A percentile compares a stretch with the other conserved stretches of the same genome.
Conservation (phyloP, 2,888 invertebrate genomes). For the Rosalia funebris region DNA sequence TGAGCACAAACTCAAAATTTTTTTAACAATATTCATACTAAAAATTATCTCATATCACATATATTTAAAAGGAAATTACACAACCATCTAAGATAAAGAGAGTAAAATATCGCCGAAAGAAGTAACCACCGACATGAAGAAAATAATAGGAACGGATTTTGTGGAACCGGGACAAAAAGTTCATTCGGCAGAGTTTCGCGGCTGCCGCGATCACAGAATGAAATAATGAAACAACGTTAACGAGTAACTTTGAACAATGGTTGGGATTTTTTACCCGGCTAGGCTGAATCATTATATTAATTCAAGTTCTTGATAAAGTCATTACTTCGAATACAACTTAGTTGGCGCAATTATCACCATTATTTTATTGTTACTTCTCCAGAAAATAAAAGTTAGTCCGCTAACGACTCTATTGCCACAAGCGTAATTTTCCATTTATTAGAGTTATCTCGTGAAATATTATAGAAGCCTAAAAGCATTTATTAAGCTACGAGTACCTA, state of each 20-base stretch:
- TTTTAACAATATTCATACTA: no score
- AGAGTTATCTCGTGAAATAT: slow-evolving; percentile 17
- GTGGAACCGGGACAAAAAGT: neutral
- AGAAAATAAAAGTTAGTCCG: slow-evolving; percentile 19
- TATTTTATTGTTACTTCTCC: slow-evolving; percentile 20
- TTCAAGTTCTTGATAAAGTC: slow-evolving; percentile 24
- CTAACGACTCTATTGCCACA: slow-evolving; percentile 19
- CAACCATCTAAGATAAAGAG: neutral
- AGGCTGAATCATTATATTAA: slow-evolving; percentile 25
- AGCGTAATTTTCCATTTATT: slow-evolving; percentile 19
- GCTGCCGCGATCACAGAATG: slow-evolving; percentile 16
- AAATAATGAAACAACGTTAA: slow-evolving; percentile 27
- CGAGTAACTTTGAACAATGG: slow-evolving; percentile 27
- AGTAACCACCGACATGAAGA: neutral
- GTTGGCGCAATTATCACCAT: slow-evolving; percentile 23
- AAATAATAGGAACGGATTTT: slow-evolving; percentile 14
- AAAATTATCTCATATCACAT: no score
- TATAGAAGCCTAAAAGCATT: no score
- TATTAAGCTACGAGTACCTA: no score
- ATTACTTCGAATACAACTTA: slow-evolving; percentile 21
- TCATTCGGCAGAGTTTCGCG: slow-evolving; percentile 14
- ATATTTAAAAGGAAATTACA: neutral
- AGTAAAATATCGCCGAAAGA: neutral
- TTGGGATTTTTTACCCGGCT: slow-evolving; percentile 23
- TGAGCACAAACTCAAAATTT: no score